Percentiles rank a stretch among this genome's conserved stretches.
Conservation (phyloP, 2,113 vertebrate genomes). For the Rostratula benghalensis region DNA sequence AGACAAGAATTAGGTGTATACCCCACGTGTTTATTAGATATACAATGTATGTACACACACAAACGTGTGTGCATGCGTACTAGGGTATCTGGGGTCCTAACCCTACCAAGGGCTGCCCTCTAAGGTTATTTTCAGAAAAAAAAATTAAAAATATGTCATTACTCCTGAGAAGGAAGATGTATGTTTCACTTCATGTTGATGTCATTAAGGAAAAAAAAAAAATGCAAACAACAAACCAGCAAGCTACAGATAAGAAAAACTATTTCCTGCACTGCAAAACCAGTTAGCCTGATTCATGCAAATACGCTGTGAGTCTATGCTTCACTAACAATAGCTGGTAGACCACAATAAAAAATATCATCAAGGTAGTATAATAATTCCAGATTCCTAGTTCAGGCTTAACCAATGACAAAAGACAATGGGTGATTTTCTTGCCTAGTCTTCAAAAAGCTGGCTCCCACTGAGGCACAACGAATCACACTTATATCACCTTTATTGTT, state of each 20-base stretch:
- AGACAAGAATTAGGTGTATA: background rate
- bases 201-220: background rate
- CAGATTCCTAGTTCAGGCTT: background rate
- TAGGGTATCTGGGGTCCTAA: background rate
- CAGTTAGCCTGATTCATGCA: background rate
- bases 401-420: background rate
- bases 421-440: background rate
- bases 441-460: slow-evolving; percentile 18
- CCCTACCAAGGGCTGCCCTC: background rate
- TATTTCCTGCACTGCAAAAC: background rate
- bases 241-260: background rate
- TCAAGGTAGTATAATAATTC: background rate
- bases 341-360: background rate
- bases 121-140: background rate
- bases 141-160: background rate
- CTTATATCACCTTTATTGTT: background rate
- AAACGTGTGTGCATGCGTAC: fast-evolving
- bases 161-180: background rate
- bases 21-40: fast-evolving
- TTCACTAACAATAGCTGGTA: background rate
- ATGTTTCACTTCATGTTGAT: background rate
- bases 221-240: background rate
- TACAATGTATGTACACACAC: fast-evolving
- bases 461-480: background rate
- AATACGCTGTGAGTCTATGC: background rate